These are phyloP conservation scores for Pristionchus maxplancki DNA, from an alignment of 2,888 invertebrate species.

Conservation along the genomic window DNA sequence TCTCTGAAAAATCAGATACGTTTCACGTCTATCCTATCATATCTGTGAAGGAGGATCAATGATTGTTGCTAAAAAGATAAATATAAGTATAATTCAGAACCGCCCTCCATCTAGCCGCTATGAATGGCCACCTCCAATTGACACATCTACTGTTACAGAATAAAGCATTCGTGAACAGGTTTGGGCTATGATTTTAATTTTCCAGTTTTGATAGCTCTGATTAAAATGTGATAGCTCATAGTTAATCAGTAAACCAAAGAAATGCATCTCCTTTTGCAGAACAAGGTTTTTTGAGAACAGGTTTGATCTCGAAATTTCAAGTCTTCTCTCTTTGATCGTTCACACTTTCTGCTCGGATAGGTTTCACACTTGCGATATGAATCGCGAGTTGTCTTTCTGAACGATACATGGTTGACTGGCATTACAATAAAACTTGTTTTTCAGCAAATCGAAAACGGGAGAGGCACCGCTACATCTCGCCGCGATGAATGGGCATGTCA, in stretches of 20 bases:
- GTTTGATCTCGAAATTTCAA: not conserved
- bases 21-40: too few relatives aligned
- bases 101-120: slow-evolving; percentile 91
- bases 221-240: not conserved
- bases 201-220: not conserved
- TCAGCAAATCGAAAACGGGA: slow-evolving; percentile 92
- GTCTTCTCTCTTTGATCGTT: too few relatives aligned
- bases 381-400: not conserved
- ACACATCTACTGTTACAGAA: slow-evolving; percentile 88
- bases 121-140: slow-evolving; percentile 87
- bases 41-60: too few relatives aligned
- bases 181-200: not conserved
- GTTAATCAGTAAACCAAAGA: too few relatives aligned
- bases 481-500: slow-evolving; percentile 91
- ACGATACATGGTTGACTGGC: not conserved
- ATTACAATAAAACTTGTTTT: too few relatives aligned
- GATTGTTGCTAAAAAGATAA: too few relatives aligned
- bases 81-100: slow-evolving; percentile 82
- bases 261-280: too few relatives aligned
- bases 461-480: slow-evolving; percentile 96
- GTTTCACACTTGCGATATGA: not conserved
- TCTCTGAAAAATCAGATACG: too few relatives aligned
- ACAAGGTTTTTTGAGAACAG: too few relatives aligned
- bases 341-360: not conserved
- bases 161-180: slow-evolving; percentile 96